Base-by-base conservation (phyloP, 2,797 vertebrate genomes). In the Percopsis omiscomaycus region DNA sequence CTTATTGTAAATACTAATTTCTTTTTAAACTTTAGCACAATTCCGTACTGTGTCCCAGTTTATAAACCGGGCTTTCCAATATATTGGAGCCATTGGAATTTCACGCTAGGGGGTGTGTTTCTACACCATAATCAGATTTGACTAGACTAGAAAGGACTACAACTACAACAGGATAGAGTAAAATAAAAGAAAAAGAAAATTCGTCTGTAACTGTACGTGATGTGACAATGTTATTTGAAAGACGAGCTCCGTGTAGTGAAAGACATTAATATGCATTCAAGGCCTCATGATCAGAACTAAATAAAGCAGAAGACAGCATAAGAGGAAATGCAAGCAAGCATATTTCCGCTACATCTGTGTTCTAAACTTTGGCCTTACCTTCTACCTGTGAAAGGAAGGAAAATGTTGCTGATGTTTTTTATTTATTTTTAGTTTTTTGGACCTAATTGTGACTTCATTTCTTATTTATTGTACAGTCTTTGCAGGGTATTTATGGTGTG, bases 301-400 rank as follows among this genome's bases (percentile, higher is more conserved):
- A 49, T 11, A 51, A 8, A 5, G 14, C 15, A 51, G 15, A 51
- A 16, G 15, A 51, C n/a, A 51, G 15, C 3, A 22, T n/a, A n/a
- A 15, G n/a, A 22, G 6, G 49, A 22, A 5, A 22, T 8, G 15
- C 49, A 22, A 22, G n/a, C n/a, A 22, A 45, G 44, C 44, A 45
- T 5, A 45, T 45, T 12, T 45, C 44, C 11, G 5, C 44, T 12
- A 45, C 44, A 45, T 59, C 70, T 62, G 45, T 69, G 22, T 22
- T 22, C 22, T 22, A 22, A 22, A 22, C 22, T 1, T 22, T 22
- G 22, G 22, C 22, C 22, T 22, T 22, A 22, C 22, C 22, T 22
- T 22, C 22, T 22, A 22, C 22, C 22, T 22, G 22, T 22, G 22
- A 22, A 22, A 22, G 22, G 22, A 22, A 22, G 22, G 22, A 22